Conservation (phyloP, 1,140 invertebrate genomes). For the Neuroterus valhalla region DNA sequence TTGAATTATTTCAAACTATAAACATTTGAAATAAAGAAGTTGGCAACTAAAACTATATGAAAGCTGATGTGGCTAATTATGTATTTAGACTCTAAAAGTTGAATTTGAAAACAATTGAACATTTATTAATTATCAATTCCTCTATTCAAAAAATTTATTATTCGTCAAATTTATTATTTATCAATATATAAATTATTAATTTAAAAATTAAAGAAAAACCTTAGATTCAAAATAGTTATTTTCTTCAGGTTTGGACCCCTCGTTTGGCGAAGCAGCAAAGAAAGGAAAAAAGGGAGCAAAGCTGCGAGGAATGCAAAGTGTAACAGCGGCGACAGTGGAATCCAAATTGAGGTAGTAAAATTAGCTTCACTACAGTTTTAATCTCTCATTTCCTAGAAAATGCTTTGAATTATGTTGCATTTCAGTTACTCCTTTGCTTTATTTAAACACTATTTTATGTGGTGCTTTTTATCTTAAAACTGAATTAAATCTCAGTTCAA, state of each 20-base stretch:
- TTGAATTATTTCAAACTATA: too few species aligned
- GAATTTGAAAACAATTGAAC: too few species aligned
- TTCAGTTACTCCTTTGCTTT: conserved; percentile 1
- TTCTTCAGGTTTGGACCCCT: conserved; percentile 80
- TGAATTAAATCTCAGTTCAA: neutral
- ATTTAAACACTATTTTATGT: neutral
- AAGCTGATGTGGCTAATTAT: too few species aligned
- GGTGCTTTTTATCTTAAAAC: neutral
- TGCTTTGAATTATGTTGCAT: conserved; percentile 5
- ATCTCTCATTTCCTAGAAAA: conserved; percentile 12
- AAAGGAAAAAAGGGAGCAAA: conserved; percentile 81
- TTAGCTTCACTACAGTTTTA: neutral
- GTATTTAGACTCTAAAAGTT: too few species aligned
- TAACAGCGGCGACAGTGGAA: conserved; percentile 85
- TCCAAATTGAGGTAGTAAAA: conserved; percentile 80
- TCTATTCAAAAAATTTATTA: too few species aligned
- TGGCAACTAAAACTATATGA: too few species aligned
- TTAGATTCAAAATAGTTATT: neutral
- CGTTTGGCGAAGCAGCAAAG: conserved; percentile 83
- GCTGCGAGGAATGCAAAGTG: conserved; percentile 83
- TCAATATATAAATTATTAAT: too few species aligned
- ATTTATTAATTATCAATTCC: too few species aligned
- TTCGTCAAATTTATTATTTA: too few species aligned
- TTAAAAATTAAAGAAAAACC: too few species aligned
- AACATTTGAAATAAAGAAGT: too few species aligned